Base-by-base conservation (phyloP, 2,113 vertebrate species). In the Nycticebus coucang region DNA sequence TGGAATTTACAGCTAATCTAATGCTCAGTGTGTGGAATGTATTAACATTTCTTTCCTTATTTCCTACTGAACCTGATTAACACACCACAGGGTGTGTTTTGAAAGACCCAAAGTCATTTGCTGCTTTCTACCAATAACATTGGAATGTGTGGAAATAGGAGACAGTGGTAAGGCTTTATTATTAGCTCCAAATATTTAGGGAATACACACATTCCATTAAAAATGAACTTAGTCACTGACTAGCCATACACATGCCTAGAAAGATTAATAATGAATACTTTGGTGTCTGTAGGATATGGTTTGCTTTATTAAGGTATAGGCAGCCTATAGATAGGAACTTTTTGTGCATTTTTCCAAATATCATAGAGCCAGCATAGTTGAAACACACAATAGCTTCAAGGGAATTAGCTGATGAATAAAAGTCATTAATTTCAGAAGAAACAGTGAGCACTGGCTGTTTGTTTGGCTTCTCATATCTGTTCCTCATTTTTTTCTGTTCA, bases 111-210 rank as follows among this genome's bases (percentile, higher is more conserved):
- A 81, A 86, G 4, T 50, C 53, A 68, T 79, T 94, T 83, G 2
- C 30, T n/a, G 21, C 26, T 28, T 96, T 96, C 45, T 94, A 45
- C 55, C 22, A 85, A 6, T 68, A 83, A 59, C 33, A 87, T 4
- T 57, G 22, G 19, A 66, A 72, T 85, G 2, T 90, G 14, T 94
- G 30, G 8, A 91, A 89, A 69, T 79, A 7, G 8, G 6, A 0
- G 33, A 17, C 22, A 13, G 4, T 78, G 3, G 4, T 55, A 14
- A 94, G 18, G 6, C 22, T 50, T 80, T 24, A 81, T 87, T 95
- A 81, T 92, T 9, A 35, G 28, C 24, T 91, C 96, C n/a, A 75
- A 72, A 33, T 86, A 71, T 79, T 96, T 91, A 82, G 41, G 53
- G 15, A 89, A 57, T 64, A 1, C 10, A 60, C 59, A 30, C 21